Conservation (phyloP, 1,140 invertebrate species). For the Aporrectodea caliginosa region DNA sequence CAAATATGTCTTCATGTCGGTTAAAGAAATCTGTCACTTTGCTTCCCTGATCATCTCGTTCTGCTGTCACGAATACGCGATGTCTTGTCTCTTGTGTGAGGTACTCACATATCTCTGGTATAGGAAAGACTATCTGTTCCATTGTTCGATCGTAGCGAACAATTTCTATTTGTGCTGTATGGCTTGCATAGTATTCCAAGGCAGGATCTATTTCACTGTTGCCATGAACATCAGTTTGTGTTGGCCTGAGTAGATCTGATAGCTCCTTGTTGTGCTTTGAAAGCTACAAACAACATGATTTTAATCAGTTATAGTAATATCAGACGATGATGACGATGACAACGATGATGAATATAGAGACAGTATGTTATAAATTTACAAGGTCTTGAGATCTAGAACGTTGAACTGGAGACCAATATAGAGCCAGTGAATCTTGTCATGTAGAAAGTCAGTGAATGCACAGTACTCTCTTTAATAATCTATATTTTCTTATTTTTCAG, state of each 20-base stretch:
- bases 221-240: slow-evolving; percentile 46
- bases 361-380: no score
- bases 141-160: slow-evolving; percentile 90
- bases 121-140: slow-evolving; percentile 98
- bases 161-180: slow-evolving; percentile 99
- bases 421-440: no score
- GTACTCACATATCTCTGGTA: slow-evolving; percentile 97
- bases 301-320: no score
- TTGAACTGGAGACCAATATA: no score
- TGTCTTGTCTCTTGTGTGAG: slow-evolving; percentile 92
- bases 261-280: slow-evolving; percentile 94
- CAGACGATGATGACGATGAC: no score
- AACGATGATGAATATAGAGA: no score
- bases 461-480: no score
- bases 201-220: slow-evolving; percentile 59
- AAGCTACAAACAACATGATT: no score
- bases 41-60: slow-evolving; percentile 95
- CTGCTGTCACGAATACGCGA: slow-evolving; percentile 64
- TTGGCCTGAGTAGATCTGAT: slow-evolving; percentile 73
- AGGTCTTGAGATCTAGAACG: no score
- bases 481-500: no score
- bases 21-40: slow-evolving; percentile 94
- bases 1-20: slow-evolving; percentile 86
- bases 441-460: no score
- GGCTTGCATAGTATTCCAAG: slow-evolving; percentile 86